Percentiles rank a stretch among this genome's conserved stretches.
These are phyloP conservation scores for Hirtodrosophila duncani DNA, from an alignment of 2,888 invertebrate species.

Conservation along the genomic window DNA sequence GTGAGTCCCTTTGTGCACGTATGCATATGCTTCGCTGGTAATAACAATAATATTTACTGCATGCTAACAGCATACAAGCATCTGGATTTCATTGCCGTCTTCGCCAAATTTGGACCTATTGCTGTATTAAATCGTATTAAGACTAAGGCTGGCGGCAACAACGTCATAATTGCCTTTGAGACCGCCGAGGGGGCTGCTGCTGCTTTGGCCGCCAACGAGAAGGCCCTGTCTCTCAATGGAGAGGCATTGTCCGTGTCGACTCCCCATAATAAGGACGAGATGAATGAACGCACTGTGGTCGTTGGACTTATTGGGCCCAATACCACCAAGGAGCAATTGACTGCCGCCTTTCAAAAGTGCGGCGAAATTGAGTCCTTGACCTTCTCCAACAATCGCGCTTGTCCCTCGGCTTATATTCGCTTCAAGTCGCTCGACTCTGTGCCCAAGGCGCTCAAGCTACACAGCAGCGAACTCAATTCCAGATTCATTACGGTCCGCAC, in stretches of 20 bases:
- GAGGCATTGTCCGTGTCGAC: conserved; percentile 24
- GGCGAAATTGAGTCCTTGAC: conserved; percentile 47
- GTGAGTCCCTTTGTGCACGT: background rate
- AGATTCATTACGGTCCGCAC: conserved; percentile 50
- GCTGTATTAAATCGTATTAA: conserved; percentile 32
- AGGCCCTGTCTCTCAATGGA: conserved; percentile 39
- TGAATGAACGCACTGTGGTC: conserved; percentile 32
- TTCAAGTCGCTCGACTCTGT: conserved; percentile 30
- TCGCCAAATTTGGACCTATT: conserved; percentile 64
- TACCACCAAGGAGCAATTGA: conserved; percentile 40
- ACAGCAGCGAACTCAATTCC: conserved; percentile 49
- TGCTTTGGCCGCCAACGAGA: conserved; percentile 48
- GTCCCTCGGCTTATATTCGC: conserved; percentile 48
- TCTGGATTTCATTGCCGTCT: conserved; percentile 49
- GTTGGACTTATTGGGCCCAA: conserved; percentile 40
- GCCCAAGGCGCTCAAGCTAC: conserved; percentile 43
- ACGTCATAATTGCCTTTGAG: conserved; percentile 46
- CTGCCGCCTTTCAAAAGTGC: conserved; percentile 46
- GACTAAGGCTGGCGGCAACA: conserved; percentile 15
- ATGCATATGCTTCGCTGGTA: background rate
- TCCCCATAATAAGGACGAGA: background rate
- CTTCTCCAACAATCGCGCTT: conserved; percentile 27
- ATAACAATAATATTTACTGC: background rate
- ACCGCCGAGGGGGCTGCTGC: conserved; percentile 45
- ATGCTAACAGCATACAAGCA: conserved; percentile 46